Base-by-base conservation (phyloP, 2,888 invertebrate species). In the Automeris io region DNA sequence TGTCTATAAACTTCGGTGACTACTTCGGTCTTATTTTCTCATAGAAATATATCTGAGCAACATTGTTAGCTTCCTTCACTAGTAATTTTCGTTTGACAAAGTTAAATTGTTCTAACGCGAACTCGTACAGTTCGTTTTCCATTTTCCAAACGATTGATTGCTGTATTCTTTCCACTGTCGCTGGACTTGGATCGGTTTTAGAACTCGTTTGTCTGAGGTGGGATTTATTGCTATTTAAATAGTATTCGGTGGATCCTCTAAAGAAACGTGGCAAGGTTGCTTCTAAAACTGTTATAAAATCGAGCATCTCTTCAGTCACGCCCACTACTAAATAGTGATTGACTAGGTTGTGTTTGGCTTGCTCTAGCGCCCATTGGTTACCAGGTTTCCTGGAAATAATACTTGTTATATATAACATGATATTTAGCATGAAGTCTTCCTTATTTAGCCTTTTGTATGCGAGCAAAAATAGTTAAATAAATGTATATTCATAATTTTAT, bases 101-200 rank as follows among this genome's bases (percentile, higher is more conserved):
- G 67, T 95, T 93, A 69, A 98, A 98, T 63, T 96, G 95, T 61
- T 94, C 92, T 41, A 94, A 74, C 0, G 96, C 97, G 74, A 97
- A 98, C 64, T 96, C 93, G 58, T 98, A 98, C 23, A 98, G 86
- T 68, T 98, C 97, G 66, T 97, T 95, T 69, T 98, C 98, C 96
- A 98, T 95, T 76, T 94, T 93, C 97, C 97, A 98, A 1, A 97
- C 90, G 24, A 89, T 85, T 0, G 97, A 95, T 53, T 92, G 90
- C 68, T 94, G 93, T 54, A 99, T 95, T 64, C 89, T 91, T 19
- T 90, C 90, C 16, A 97, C 79, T 0, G 98, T 98, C 48, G 91
- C 89, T 18, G 91, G 90, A 25, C 90, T 92, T 0, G 98, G 98
- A 40, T 91, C 86, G 40, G 94, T 89, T 78, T 99, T 99, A 52